Percentiles rank a stretch among this genome's conserved stretches.
phyloP scores from a whole-genome alignment of 2,797 vertebrate species.

The Smutsia gigantea region DNA sequence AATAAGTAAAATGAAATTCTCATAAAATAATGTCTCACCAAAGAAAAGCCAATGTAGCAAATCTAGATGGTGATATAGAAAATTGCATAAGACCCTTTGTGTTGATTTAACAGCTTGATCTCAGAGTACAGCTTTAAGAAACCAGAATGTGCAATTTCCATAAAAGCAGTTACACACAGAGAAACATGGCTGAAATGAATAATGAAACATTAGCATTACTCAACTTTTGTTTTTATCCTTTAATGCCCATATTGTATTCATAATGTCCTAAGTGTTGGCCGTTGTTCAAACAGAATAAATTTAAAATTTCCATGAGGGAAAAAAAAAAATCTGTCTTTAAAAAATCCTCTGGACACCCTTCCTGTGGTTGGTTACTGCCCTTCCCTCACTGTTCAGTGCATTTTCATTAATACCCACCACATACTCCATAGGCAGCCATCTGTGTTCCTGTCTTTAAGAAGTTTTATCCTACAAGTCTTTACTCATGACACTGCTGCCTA shows the following conservation, averaged over 20 bases:
- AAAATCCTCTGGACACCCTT: neutral
- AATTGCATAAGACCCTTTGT: neutral
- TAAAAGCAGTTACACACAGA: neutral
- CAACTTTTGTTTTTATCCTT: neutral
- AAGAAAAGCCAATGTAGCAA: neutral
- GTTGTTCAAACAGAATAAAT: neutral
- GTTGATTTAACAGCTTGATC: neutral
- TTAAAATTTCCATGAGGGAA: neutral
- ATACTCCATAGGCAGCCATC: conserved; percentile 56
- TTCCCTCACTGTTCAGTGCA: neutral
- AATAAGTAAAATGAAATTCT: too few species aligned
- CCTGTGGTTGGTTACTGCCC: neutral
- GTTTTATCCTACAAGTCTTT: conserved; percentile 52
- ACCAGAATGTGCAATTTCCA: neutral
- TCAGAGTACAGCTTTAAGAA: neutral
- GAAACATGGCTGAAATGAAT: neutral
- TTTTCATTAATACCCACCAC: conserved; percentile 45
- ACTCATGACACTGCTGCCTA: conserved; percentile 48
- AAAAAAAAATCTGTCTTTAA: neutral
- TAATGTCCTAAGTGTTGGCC: neutral
- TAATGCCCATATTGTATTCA: neutral
- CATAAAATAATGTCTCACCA: neutral
- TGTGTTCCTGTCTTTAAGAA: conserved; percentile 50
- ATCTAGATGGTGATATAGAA: neutral
- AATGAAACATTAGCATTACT: neutral